Evolutionary conservation across 2,113 vertebrate genomes (phyloP), one percentile per base, ranked within the genome.

Genomic region (Phaethornis superciliosus): DNA sequence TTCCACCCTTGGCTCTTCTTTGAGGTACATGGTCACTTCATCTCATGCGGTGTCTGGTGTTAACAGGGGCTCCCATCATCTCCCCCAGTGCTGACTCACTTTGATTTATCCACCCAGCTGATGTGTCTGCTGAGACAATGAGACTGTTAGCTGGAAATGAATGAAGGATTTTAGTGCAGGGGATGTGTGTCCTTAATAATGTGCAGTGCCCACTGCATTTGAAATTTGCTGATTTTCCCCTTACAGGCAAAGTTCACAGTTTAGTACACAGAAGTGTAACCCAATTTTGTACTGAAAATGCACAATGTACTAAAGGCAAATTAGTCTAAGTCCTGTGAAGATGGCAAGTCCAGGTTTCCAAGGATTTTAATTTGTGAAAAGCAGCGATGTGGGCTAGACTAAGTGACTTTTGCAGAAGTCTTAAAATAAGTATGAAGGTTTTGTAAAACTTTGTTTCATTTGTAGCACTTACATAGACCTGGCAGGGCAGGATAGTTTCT

Each of bases 271-370:
- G 23, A 55, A 65, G 18, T 1, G 10, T 54, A 44, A 78, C 32
- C 13, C 40, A 37, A 0, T 79, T 84, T 64, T 58, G 44, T 62
- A 35, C n/a, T 59, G 64, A 80, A 82, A 76, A 77, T 24, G 15
- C 47, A 13, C 26, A 7, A 2, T 12, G 14, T 26, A 12, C 65
- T 79, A 35, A 62, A 7, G 8, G n/a, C 22, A 40, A 65, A 15
- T 78, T 63, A 27, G 35, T 49, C 12, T 35, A 12, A 67, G 30
- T 37, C 32, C 40, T 0, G 0, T 26, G n/a, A 56, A 47, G 46
- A 55, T 24, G 24, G 12, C 21, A 40, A 9, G 18, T 10, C 23
- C 46, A 49, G 26, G 20, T 70, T 85, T 78, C 76, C 32, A 33
- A 40, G 40, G 44, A 60, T 22, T 68, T 59, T 47, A 49, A 35